Evolutionary conservation across 2,113 vertebrate species (phyloP), one percentile per base, ranked within the genome.

Genomic region (Mobula birostris): DNA sequence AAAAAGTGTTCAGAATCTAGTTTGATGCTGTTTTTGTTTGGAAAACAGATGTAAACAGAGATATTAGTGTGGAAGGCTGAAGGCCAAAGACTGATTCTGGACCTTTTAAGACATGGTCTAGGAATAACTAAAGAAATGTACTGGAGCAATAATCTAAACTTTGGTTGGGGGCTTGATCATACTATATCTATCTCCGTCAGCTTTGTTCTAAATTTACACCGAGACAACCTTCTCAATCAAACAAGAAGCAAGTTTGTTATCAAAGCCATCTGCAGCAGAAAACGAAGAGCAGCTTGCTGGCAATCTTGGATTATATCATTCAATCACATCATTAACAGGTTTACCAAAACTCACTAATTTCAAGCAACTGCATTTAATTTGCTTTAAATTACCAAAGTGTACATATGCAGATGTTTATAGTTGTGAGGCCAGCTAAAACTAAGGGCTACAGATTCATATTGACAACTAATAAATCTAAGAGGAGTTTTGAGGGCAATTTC

Each of bases 21-120:
- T 17, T 68, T 91, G n/a, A 36, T 91, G 15, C 88, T 91, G 17
- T n/a, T 40, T 87, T 91, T 91, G 36, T 70, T 15, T 40, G 32
- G 88, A 58, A 91, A 91, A 32, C 87, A 70, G 88, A 91, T 91
- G 63, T 6, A 91, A 91, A 70, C 15, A 5, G 63, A 17, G 88
- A 68, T n/a, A 91, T 19, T 24, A 36, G 21, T 7, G 17, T 91
- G 17, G 29, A 32, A 70, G 32, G 66, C 29, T 70, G n/a, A 66
- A 21, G n/a, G 27, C 61, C 87, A 90, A 91, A 66, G 12, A 36
- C 63, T 36, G n/a, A 91, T 36, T 36, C 24, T 91, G 29, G n/a
- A 91, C 88, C 32, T 68, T 91, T n/a, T 91, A 63, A 17, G 29
- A 91, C 15, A 70, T 32, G 6, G 9, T 66, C 40, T 91, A 70